Conservation (phyloP, 2,113 vertebrate genomes). For the Eonycteris spelaea region DNA sequence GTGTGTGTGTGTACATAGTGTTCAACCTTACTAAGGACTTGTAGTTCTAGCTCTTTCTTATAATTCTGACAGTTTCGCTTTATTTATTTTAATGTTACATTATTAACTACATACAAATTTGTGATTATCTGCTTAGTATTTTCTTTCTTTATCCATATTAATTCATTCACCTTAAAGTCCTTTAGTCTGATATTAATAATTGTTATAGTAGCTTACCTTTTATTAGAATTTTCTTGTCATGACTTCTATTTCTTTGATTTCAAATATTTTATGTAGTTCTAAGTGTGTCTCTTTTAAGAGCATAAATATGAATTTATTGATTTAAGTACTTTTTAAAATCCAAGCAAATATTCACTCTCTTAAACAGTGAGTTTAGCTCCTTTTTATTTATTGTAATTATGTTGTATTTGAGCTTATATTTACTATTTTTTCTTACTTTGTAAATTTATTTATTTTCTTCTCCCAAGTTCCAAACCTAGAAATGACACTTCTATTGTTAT, state of each 20-base stretch:
- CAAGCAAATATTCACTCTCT: neutral
- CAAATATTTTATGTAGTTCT: neutral
- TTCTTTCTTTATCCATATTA: neutral
- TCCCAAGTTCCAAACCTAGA: neutral
- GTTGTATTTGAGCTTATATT: neutral
- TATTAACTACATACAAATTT: neutral
- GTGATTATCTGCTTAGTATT: neutral
- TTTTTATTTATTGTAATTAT: neutral
- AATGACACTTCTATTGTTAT: neutral
- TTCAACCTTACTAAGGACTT: neutral
- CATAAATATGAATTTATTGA: neutral
- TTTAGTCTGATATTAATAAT: neutral
- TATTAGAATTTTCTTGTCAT: neutral
- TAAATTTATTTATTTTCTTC: neutral
- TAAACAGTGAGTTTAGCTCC: neutral
- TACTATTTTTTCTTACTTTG: neutral
- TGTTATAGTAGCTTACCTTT: neutral
- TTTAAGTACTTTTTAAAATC: neutral
- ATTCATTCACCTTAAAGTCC: neutral
- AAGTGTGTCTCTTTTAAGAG: neutral
- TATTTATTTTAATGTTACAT: neutral
- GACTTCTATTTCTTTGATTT: neutral
- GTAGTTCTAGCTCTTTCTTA: neutral
- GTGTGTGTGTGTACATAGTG: too few relatives aligned
- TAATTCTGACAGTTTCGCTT: neutral